Conservation (phyloP, 2,888 invertebrate genomes). For the Priocnemis perturbator region DNA sequence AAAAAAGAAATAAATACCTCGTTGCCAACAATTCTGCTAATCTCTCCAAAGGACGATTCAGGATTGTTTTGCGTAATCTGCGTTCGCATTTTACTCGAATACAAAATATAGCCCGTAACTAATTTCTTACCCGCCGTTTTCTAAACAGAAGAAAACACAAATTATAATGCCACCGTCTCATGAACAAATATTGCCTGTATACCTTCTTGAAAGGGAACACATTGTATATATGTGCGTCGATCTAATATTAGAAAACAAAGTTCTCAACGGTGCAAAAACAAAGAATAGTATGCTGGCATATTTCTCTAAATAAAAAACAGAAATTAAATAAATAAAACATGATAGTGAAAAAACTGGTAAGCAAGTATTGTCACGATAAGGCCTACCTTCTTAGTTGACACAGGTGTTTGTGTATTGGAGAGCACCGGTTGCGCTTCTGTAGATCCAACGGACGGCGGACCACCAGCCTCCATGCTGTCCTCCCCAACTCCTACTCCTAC, state of each 20-base stretch:
- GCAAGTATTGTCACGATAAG: constrained; percentile 52
- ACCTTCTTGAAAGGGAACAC: constrained; percentile 40
- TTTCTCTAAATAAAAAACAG: constrained; percentile 62
- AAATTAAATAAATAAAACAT: constrained; percentile 51
- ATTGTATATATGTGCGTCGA: constrained; percentile 42
- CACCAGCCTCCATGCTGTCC: constrained; percentile 77
- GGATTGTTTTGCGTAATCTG: constrained; percentile 95
- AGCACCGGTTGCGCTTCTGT: constrained; percentile 74
- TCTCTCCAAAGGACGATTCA: constrained; percentile 93
- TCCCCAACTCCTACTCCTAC: constrained; percentile 70
- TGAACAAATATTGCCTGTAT: constrained; percentile 43
- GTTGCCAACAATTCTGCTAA: constrained; percentile 83
- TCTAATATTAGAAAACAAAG: constrained; percentile 54
- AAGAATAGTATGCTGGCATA: constrained; percentile 72
- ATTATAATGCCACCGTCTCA: constrained; percentile 63
- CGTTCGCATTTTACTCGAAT: constrained; percentile 96
- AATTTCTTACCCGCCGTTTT: constrained; percentile 84
- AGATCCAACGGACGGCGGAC: constrained; percentile 88
- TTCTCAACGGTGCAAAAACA: constrained; percentile 57
- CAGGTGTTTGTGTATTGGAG: constrained; percentile 72
- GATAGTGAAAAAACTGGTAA: constrained; percentile 55
- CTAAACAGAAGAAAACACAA: constrained; percentile 73
- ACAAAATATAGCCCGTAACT: constrained; percentile 97
- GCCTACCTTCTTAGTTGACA: constrained; percentile 73
- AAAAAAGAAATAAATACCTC: constrained; percentile 78